Evolutionary conservation across 2,797 vertebrate species (phyloP), one percentile per base, ranked within the genome.

Genomic region (Schizopygopsis pylzovi): DNA sequence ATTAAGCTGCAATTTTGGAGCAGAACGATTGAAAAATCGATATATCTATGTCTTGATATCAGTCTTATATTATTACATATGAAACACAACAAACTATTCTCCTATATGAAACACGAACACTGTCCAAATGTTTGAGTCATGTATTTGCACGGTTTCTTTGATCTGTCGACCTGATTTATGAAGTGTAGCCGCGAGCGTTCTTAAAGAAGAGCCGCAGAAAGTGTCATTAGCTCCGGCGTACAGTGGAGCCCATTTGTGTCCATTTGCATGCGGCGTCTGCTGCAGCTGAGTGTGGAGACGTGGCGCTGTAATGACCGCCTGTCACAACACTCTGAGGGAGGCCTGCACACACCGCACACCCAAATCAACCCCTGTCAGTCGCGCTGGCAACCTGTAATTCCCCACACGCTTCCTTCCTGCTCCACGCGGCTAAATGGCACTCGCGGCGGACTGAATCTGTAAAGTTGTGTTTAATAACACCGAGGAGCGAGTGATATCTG

Each of bases 291-390:
- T 97, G 97, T 96, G 96, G 95, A 94, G 96, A 96, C 92, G 87
- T 94, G 88, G 95, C 96, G 96, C 96, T 95, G 95, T 99, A 99
- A 99, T 99, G 97, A 99, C 94, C 94, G 97, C 98, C 98, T 99
- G 98, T 99, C 98, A 99, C 97, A 99, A 99, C 97, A 99, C 97
- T 95, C 96, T 96, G 97, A 97, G 94, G 97, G 98, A 97, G 97
- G 97, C 96, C 97, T 96, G 95, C 95, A 95, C 93, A 97, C 95
- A 96, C 96, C 96, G 95, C 93, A 95, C 95, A 95, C 93, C 97
- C 95, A 98, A 98, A 99, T 99, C 97, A 99, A 97, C 96, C 97
- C 97, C 96, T 99, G 98, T 99, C 98, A 99, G 96, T 98, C 93
- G 89, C 93, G 88, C 94, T 98, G 97, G 97, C 98, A 99, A 98